phyloP scores from a whole-genome alignment of 1,140 invertebrate species.

The Drosophila sucinea region DNA sequence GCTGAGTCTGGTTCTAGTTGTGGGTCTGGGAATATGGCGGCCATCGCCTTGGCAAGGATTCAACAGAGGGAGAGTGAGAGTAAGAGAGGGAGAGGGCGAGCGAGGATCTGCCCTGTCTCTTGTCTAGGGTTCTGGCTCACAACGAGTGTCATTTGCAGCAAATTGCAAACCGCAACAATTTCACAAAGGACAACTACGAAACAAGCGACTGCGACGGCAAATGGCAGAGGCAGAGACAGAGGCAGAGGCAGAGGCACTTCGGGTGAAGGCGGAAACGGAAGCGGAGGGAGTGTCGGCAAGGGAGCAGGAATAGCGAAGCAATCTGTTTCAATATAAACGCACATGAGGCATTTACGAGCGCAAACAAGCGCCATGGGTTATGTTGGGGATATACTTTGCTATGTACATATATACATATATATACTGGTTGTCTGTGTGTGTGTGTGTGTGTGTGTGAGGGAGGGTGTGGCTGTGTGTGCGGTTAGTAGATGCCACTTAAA shows the following conservation, averaged over 20 bases:
- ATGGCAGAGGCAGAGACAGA: slow-evolving; percentile 24
- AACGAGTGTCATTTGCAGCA: slow-evolving; percentile 81
- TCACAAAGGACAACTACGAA: slow-evolving; percentile 65
- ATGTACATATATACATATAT: slow-evolving; percentile 1
- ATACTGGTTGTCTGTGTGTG: slow-evolving; percentile 5
- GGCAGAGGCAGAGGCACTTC: slow-evolving; percentile 12
- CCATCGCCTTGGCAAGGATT: slow-evolving; percentile 24
- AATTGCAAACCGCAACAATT: slow-evolving; percentile 82
- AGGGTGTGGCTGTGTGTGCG: slow-evolving; percentile 19
- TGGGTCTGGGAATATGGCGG: slow-evolving; percentile 40
- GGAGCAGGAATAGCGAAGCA: slow-evolving; percentile 64
- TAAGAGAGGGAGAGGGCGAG: background rate
- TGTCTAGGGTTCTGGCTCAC: slow-evolving; percentile 26
- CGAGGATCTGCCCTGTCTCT: slow-evolving; percentile 24
- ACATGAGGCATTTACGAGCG: slow-evolving; percentile 80
- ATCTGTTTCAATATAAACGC: slow-evolving; percentile 83
- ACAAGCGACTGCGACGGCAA: slow-evolving; percentile 35
- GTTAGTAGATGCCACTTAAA: slow-evolving; percentile 64
- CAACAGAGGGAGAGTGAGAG: background rate
- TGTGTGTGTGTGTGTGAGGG: slow-evolving; percentile 19
- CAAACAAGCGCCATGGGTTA: slow-evolving; percentile 57
- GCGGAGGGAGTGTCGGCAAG: slow-evolving; percentile 9
- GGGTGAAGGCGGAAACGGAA: background rate
- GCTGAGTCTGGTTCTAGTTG: background rate
- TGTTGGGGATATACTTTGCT: slow-evolving; percentile 12